Base-by-base conservation (phyloP, 2,797 vertebrate species). In the Mormyrus hasselquistii region DNA sequence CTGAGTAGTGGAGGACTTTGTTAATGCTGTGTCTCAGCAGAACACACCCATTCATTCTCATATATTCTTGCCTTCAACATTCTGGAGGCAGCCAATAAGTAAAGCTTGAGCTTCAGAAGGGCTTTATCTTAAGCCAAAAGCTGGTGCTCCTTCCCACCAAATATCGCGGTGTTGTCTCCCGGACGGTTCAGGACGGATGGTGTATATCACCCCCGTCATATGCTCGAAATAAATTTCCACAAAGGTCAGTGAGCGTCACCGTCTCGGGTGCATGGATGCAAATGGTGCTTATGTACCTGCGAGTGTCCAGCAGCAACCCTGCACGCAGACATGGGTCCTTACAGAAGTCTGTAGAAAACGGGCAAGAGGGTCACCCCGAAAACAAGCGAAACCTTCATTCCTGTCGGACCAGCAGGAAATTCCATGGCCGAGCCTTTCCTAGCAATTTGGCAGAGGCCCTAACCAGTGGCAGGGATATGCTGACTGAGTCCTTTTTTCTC, bases 351-450 rank as follows among this genome's bases (percentile, higher is more conserved):
- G 88, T 12, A 53, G 55, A 85, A 83, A 87, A 73, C 3, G 4
- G 44, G 82, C 59, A 34, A 52, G 57, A 57, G 44, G 86, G 88
- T 86, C 85, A 57, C 69, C 88, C 50, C 38, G 62, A 89, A 82
- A 89, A 89, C 89, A 87, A 89, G 89, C 25, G 4, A 57, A 52
- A 87, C 85, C 88, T 92, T 93, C 89, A 92, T 93, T 95, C 92
- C 93, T 92, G 90, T 90, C 92, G 94, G 92, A 92, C 87, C 49
- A 52, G 91, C 93, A 95, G 94, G 94, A 96, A 95, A 95, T 95
- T 95, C 94, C 93, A 92, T 29, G 90, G 91, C 92, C 92, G 92
- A 94, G 91, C 90, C 92, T 94, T 95, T 95, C 92, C 86, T 88
- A 93, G 91, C 87, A 87, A 79, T 49, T 91, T 92, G 90, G 87